A percentile compares a stretch with the other conserved stretches of the same genome.
Evolutionary conservation across 2,888 invertebrate genomes (phyloP).

Genomic region (Ormyrus thymus): DNA sequence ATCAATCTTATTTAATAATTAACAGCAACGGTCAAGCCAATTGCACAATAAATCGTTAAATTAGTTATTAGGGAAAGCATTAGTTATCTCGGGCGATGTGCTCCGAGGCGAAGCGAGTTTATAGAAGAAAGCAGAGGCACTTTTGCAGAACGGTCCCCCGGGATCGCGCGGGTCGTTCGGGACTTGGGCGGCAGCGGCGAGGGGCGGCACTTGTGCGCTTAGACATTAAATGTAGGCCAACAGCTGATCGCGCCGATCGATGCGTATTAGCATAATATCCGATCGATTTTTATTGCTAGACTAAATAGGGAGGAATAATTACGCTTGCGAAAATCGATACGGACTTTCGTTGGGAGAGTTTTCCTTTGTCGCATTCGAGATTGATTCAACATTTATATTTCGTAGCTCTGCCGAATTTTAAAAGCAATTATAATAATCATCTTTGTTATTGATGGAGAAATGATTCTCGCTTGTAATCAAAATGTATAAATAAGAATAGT

Average conservation of each 20-base stretch:
- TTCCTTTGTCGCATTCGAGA: background rate
- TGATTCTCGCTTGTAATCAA: no score
- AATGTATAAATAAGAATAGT: no score
- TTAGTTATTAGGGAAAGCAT: no score
- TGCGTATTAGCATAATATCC: slow-evolving; percentile 64
- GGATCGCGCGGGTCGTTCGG: slow-evolving; percentile 59
- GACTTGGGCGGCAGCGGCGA: slow-evolving; percentile 52
- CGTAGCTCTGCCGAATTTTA: no score
- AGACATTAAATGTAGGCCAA: slow-evolving; percentile 64
- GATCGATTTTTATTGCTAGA: slow-evolving; percentile 45
- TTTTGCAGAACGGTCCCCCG: slow-evolving; percentile 63
- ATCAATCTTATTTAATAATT: no score
- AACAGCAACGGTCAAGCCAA: no score
- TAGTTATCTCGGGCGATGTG: no score
- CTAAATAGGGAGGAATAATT: slow-evolving; percentile 29
- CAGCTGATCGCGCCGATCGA: slow-evolving; percentile 69
- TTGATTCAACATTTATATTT: background rate
- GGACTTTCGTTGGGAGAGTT: background rate
- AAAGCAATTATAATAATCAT: no score
- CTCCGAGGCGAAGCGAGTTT: no score
- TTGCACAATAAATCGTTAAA: no score
- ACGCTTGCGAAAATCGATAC: slow-evolving; percentile 14
- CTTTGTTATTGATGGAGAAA: no score
- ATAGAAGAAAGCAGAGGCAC: slow-evolving; percentile 27
- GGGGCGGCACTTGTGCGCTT: slow-evolving; percentile 31